Conservation (phyloP, 2,113 vertebrate species). For the Chrysochloris asiatica region DNA sequence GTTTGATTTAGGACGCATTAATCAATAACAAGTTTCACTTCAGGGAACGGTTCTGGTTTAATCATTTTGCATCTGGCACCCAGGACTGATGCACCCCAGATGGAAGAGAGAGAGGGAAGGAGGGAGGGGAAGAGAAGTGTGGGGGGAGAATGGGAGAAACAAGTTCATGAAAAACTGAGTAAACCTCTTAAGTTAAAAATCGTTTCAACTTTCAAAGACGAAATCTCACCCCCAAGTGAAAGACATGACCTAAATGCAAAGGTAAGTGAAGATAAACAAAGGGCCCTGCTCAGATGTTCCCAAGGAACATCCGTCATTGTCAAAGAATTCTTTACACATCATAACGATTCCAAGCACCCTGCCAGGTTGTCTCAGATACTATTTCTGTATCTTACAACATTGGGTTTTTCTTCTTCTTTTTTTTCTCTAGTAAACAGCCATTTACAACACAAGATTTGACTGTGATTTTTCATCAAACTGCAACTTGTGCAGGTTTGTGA, state of each 20-base stretch:
- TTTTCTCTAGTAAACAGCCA: constrained; percentile 60
- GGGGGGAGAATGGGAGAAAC: not conserved
- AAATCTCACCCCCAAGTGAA: constrained; percentile 71
- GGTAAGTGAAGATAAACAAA: constrained; percentile 77
- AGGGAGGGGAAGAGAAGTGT: not conserved
- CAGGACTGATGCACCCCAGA: constrained; percentile 1
- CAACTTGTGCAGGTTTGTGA: constrained; percentile 66
- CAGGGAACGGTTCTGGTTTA: constrained; percentile 49
- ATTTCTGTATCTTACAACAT: constrained; percentile 47
- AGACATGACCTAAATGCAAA: constrained; percentile 74
- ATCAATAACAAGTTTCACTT: constrained; percentile 71
- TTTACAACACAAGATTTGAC: constrained; percentile 41
- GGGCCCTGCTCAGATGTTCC: constrained; percentile 59
- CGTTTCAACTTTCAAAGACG: constrained; percentile 69
- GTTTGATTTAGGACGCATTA: constrained; percentile 74
- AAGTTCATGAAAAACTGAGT: constrained; percentile 45
- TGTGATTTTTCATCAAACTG: constrained; percentile 57
- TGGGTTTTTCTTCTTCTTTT: not conserved
- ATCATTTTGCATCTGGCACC: constrained; percentile 73
- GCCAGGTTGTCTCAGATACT: constrained; percentile 67
- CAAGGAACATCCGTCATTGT: constrained; percentile 79
- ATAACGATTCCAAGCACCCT: constrained; percentile 50
- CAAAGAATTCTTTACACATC: constrained; percentile 77
- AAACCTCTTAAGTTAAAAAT: constrained; percentile 75
- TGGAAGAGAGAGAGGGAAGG: constrained; percentile 10